phyloP scores from a whole-genome alignment of 2,888 invertebrate genomes.

The Hedychridium roseum region DNA sequence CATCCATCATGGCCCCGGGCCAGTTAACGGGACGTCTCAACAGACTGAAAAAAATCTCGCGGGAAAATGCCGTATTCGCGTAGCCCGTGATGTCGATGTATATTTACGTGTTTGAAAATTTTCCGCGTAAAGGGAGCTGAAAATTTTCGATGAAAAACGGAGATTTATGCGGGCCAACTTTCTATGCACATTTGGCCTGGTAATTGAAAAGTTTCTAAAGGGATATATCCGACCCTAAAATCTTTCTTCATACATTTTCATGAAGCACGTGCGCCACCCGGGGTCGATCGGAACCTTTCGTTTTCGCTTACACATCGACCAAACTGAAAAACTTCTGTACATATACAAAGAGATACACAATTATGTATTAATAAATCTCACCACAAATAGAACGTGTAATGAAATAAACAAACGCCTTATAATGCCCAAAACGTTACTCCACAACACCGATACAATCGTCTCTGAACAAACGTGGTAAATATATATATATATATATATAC shows the following conservation, averaged over 20 bases:
- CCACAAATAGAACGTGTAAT: conserved; percentile 14
- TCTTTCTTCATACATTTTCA: background rate
- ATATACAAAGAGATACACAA: conserved; percentile 16
- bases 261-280: conserved; percentile 9
- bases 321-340: conserved; percentile 18
- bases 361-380: conserved; percentile 10
- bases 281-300: conserved; percentile 20
- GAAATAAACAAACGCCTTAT: conserved; percentile 15
- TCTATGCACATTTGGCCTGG: no score
- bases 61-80: no score
- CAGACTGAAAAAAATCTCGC: no score
- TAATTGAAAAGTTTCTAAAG: no score
- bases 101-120: no score
- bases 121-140: no score
- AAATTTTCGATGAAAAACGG: no score
- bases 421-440: conserved; percentile 32
- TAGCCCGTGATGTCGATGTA: no score
- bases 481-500: conserved; percentile 10
- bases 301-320: conserved; percentile 20
- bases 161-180: no score
- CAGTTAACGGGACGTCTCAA: no score
- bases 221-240: no score
- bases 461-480: conserved; percentile 2
- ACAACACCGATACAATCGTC: conserved; percentile 34
- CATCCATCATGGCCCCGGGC: no score